Percentiles rank a stretch among this genome's conserved stretches.
These are phyloP conservation scores for Anticlea derivata DNA, from an alignment of 2,888 invertebrate species.

Conservation along the genomic window DNA sequence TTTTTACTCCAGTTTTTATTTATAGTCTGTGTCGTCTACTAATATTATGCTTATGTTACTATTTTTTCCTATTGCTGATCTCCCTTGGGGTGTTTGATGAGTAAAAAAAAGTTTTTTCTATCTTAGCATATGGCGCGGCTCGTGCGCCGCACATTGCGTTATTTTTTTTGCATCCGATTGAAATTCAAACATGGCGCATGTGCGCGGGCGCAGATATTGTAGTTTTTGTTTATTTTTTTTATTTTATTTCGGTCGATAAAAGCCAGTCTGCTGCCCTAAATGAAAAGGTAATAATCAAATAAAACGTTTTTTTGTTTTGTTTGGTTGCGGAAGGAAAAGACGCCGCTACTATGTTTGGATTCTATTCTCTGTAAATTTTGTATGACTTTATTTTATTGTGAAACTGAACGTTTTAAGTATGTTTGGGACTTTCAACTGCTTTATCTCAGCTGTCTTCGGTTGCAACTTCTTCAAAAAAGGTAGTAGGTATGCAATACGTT, in stretches of 20 bases:
- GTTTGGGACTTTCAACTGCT: too few relatives aligned
- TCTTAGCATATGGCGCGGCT: conserved; percentile 71
- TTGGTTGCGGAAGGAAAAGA: conserved; percentile 16
- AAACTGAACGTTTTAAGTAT: too few relatives aligned
- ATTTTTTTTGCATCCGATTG: conserved; percentile 82
- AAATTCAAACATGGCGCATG: conserved; percentile 75
- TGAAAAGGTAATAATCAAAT: conserved; percentile 56
- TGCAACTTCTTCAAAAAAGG: too few relatives aligned
- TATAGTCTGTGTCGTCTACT: conserved; percentile 60
- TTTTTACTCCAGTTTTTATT: conserved; percentile 74
- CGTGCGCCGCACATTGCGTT: conserved; percentile 79
- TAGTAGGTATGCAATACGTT: too few relatives aligned
- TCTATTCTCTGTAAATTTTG: conserved; percentile 7
- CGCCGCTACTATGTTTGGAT: conserved; percentile 11
- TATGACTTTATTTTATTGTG: neutral
- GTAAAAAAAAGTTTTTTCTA: conserved; percentile 68
- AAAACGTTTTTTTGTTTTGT: conserved; percentile 42
- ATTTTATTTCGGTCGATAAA: conserved; percentile 51
- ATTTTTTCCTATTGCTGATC: conserved; percentile 74
- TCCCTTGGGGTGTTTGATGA: conserved; percentile 70
- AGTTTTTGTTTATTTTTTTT: conserved; percentile 61
- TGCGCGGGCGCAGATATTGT: conserved; percentile 64
- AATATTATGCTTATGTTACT: conserved; percentile 82
- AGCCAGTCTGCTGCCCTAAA: conserved; percentile 48
- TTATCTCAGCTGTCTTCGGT: too few relatives aligned